These are phyloP conservation scores for Nothobranchius furzeri DNA, from an alignment of 2,113 vertebrate species.

Conservation along the genomic window DNA sequence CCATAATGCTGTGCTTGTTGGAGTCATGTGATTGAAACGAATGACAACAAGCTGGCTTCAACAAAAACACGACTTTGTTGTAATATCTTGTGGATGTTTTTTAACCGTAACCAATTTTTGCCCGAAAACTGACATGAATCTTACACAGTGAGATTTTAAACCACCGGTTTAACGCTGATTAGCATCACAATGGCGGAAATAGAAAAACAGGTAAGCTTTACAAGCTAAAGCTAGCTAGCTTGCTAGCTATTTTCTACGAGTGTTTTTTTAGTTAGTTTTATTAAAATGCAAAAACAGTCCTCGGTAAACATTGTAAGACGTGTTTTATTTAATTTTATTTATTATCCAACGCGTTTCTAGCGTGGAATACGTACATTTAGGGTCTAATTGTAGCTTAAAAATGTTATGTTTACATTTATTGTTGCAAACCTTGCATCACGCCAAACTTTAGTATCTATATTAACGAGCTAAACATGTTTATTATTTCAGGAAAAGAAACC, in stretches of 20 bases:
- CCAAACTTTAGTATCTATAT: neutral
- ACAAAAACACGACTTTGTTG: constrained; percentile 32
- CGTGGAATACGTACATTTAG: neutral
- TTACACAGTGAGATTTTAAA: neutral
- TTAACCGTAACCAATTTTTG: neutral
- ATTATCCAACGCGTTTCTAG: neutral
- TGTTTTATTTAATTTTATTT: neutral
- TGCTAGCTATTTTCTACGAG: constrained; percentile 38
- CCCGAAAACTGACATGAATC: neutral
- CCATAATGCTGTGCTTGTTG: constrained; percentile 60
- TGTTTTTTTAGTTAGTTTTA: neutral
- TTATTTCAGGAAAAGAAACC: constrained; percentile 81
- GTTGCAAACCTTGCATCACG: neutral
- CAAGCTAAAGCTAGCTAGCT: constrained; percentile 56
- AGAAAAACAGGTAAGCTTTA: constrained; percentile 81
- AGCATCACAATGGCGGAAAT: constrained; percentile 85
- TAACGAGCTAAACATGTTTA: constrained; percentile 34
- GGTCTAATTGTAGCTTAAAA: neutral
- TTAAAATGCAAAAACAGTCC: neutral
- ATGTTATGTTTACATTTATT: no score
- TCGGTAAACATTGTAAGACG: neutral
- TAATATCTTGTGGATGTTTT: neutral
- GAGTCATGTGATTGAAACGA: constrained; percentile 79
- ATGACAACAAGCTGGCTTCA: constrained; percentile 32
- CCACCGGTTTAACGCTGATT: neutral